Evolutionary conservation across 2,113 vertebrate genomes (phyloP).

Genomic region (Heterotilapia buettikoferi): DNA sequence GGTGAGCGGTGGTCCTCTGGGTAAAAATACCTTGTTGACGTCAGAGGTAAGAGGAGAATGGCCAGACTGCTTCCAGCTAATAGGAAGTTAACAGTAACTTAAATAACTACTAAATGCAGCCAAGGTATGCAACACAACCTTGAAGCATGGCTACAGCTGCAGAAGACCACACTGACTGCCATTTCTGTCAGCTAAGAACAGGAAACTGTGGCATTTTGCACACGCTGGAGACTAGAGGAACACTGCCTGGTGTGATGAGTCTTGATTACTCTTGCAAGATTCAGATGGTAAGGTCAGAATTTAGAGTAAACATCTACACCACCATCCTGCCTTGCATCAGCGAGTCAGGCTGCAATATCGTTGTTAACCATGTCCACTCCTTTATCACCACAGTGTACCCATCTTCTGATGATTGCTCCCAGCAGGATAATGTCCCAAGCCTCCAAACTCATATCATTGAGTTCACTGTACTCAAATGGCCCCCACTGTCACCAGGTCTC

Average conservation of each 20-base stretch:
- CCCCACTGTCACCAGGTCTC: neutral
- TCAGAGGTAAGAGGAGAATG: neutral
- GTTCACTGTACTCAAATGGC: neutral
- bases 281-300: neutral
- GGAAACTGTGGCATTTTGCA: neutral
- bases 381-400: neutral
- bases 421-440: neutral
- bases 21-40: neutral
- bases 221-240: neutral
- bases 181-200: neutral
- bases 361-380: neutral
- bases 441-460: neutral
- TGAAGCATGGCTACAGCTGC: neutral
- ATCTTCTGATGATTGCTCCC: neutral
- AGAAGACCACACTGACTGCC: neutral
- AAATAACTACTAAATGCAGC: neutral
- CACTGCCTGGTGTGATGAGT: neutral
- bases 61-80: neutral
- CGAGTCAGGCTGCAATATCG: neutral
- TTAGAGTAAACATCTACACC: neutral
- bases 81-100: neutral
- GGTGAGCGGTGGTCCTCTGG: neutral
- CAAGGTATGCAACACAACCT: neutral
- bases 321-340: neutral
- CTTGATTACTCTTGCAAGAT: neutral